phyloP scores from a whole-genome alignment of 2,888 invertebrate species.

The Xylocampa areola region DNA sequence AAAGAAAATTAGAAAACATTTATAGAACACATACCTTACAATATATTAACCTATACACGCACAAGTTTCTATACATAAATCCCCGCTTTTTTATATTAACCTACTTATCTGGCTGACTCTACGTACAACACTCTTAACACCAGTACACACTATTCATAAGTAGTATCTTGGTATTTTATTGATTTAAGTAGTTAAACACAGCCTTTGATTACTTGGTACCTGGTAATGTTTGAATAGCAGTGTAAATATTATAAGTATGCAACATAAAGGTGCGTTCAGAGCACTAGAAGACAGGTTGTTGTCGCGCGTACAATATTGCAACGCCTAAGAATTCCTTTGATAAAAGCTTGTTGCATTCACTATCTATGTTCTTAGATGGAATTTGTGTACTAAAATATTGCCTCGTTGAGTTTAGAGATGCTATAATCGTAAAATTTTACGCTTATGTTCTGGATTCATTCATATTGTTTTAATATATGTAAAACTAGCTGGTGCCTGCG shows the following conservation, averaged over 20 bases:
- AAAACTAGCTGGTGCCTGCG: no score
- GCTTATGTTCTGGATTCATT: no score
- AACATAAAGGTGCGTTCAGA: slow-evolving; percentile 22
- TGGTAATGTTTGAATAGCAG: slow-evolving; percentile 38
- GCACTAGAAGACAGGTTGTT: slow-evolving; percentile 30
- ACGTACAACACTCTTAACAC: slow-evolving; percentile 68
- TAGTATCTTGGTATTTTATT: slow-evolving; percentile 46
- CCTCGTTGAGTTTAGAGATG: no score
- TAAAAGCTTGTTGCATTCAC: slow-evolving; percentile 2
- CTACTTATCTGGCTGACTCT: no score
- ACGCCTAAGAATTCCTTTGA: slow-evolving; percentile 16
- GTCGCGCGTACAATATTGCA: slow-evolving; percentile 16
- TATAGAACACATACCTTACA: no score
- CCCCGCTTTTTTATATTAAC: no score
- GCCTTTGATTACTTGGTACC: slow-evolving; percentile 49
- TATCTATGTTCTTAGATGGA: background rate
- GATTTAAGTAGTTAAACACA: slow-evolving; percentile 49
- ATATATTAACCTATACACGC: no score
- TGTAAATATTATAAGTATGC: slow-evolving; percentile 48
- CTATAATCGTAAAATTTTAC: no score
- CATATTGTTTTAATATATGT: no score
- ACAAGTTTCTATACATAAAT: no score
- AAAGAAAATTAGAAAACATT: no score
- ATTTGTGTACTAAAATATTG: background rate
- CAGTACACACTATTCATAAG: slow-evolving; percentile 25